These are phyloP conservation scores for Clepsis dumicolana DNA, from an alignment of 2,888 invertebrate genomes.

Conservation along the genomic window DNA sequence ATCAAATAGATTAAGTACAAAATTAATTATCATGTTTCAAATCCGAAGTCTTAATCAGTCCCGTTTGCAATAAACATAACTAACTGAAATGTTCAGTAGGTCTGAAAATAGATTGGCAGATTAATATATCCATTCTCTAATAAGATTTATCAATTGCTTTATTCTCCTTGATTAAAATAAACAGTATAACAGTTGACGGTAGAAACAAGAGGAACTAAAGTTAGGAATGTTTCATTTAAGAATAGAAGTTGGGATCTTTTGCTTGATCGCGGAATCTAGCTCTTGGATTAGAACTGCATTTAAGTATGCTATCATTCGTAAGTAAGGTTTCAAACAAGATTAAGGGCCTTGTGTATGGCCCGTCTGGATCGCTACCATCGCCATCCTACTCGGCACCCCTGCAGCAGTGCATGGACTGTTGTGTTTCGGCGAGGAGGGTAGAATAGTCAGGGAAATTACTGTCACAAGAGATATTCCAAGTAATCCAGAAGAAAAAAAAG, in stretches of 20 bases:
- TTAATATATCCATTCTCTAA: slow-evolving; percentile 31
- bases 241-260: neutral
- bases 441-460: no score
- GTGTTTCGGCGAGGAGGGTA: no score
- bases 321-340: no score
- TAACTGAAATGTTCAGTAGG: slow-evolving; percentile 30
- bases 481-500: no score
- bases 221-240: slow-evolving; percentile 4
- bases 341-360: neutral
- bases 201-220: neutral
- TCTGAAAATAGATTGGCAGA: slow-evolving; percentile 36
- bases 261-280: slow-evolving; percentile 1
- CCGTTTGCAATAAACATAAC: slow-evolving; percentile 26
- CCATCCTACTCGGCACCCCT: no score
- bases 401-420: no score
- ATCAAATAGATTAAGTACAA: neutral
- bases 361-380: neutral
- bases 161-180: slow-evolving; percentile 1
- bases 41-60: neutral
- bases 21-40: neutral
- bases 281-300: neutral
- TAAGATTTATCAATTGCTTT: slow-evolving; percentile 33
- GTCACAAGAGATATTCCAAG: no score
- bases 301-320: neutral
- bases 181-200: slow-evolving; percentile 7